A percentile compares a stretch with the other conserved stretches of the same genome.
phyloP scores from a whole-genome alignment of 1,140 invertebrate species.

The Parapsyche elsis region DNA sequence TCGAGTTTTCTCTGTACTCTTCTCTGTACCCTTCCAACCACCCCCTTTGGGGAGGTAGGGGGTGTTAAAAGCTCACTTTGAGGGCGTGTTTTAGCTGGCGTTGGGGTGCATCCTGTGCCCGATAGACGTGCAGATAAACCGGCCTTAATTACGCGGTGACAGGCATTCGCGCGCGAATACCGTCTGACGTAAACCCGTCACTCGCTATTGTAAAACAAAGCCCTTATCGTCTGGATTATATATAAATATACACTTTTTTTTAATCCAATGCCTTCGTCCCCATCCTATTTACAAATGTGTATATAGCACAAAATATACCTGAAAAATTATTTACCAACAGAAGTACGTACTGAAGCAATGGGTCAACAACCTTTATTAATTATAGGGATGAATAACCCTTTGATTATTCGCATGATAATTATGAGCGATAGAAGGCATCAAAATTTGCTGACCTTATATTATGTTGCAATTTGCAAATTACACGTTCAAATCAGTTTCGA shows the following conservation, averaged over 20 bases:
- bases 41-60: neutral
- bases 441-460: conserved; percentile 10
- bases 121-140: conserved; percentile 55
- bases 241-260: conserved; percentile 5
- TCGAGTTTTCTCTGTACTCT: neutral
- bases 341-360: neutral
- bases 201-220: neutral
- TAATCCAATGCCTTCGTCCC: neutral
- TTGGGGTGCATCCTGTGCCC: neutral
- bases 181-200: conserved; percentile 41
- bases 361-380: neutral
- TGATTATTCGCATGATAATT: neutral
- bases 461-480: conserved; percentile 5
- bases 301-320: neutral
- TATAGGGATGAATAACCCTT: neutral
- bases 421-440: neutral
- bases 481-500: neutral
- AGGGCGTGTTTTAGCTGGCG: neutral
- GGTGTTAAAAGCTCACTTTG: conserved; percentile 17
- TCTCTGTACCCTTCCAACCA: neutral
- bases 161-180: conserved; percentile 55
- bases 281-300: neutral
- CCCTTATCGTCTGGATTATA: neutral
- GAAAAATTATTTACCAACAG: neutral
- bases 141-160: conserved; percentile 57